phyloP scores from a whole-genome alignment of 2,797 vertebrate species.

The Coregonus suidteri region DNA sequence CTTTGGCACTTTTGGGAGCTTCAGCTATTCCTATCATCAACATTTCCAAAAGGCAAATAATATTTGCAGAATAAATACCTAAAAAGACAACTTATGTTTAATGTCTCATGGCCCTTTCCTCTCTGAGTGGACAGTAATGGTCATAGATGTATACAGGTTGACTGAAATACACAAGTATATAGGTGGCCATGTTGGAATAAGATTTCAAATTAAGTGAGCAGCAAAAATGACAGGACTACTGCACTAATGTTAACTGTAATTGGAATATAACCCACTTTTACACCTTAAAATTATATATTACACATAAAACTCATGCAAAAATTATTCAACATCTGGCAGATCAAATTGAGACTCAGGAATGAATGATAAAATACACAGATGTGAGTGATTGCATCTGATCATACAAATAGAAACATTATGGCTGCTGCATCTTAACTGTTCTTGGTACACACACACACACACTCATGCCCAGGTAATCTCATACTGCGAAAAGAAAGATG shows the following conservation, averaged over 20 bases:
- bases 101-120: conserved; percentile 26
- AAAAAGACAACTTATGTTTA: conserved; percentile 31
- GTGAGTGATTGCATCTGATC: neutral
- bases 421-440: neutral
- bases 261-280: neutral
- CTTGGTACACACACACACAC: neutral
- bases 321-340: neutral
- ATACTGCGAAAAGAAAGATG: neutral
- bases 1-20: conserved; percentile 59
- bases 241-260: conserved; percentile 8
- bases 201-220: conserved; percentile 42
- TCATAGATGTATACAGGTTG: conserved; percentile 46
- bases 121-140: conserved; percentile 28
- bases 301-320: neutral
- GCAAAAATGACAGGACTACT: conserved; percentile 38
- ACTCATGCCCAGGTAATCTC: neutral
- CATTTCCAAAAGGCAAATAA: conserved; percentile 25
- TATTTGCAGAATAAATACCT: conserved; percentile 36
- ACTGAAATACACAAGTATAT: conserved; percentile 25
- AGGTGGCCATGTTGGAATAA: conserved; percentile 30
- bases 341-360: neutral
- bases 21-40: conserved; percentile 25
- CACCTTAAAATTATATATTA: neutral
- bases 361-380: neutral
- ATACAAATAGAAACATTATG: neutral